Evolutionary conservation across 2,113 vertebrate species (phyloP).

Genomic region (Rhabdornis inornatus): DNA sequence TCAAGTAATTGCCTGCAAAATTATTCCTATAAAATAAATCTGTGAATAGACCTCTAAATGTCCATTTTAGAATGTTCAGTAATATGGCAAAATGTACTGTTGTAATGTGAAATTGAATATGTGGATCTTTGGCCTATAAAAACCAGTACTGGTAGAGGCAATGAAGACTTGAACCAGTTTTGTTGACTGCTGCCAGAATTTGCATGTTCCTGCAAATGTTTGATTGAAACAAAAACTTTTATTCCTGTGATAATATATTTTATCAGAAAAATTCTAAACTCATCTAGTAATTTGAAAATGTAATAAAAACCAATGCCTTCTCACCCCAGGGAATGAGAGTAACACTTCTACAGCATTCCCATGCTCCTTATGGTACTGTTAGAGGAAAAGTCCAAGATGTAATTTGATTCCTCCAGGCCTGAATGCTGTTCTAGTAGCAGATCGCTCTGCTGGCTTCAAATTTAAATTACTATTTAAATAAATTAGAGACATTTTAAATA

Average conservation of each 20-base stretch:
- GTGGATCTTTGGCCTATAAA: not conserved
- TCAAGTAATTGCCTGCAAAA: not conserved
- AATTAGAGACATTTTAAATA: conserved; percentile 5
- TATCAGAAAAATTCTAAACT: not conserved
- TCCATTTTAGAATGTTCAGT: not conserved
- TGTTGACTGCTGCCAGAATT: not conserved
- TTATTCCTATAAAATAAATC: not conserved
- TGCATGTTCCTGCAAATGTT: not conserved
- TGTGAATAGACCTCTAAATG: not conserved
- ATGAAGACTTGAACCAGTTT: not conserved
- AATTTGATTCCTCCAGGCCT: not conserved
- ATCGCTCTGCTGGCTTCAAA: not conserved
- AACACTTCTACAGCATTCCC: not conserved
- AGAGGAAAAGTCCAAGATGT: not conserved
- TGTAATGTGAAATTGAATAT: not conserved
- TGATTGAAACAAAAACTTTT: not conserved
- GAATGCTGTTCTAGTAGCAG: not conserved
- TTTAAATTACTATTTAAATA: conserved; percentile 14
- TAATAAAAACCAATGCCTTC: not conserved
- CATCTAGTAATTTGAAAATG: not conserved
- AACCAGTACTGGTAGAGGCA: not conserved
- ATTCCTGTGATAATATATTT: not conserved
- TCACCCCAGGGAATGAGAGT: not conserved
- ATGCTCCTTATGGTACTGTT: not conserved
- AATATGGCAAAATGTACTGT: not conserved